These are phyloP conservation scores for Leptinotarsa rubiginosa DNA, from an alignment of 2,888 invertebrate species.

Conservation along the genomic window DNA sequence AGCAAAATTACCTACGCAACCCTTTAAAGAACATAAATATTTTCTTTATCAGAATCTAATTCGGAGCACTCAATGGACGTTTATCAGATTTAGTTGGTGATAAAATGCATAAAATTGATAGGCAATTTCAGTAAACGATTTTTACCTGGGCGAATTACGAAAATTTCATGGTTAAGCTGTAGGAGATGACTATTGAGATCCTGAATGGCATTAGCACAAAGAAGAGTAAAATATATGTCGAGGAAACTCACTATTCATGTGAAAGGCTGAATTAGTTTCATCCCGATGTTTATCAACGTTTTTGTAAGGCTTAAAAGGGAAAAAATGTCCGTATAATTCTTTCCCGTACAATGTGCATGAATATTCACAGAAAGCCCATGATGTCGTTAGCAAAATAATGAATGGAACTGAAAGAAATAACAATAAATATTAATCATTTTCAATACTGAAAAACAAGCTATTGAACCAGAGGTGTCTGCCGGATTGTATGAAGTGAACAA, in stretches of 20 bases:
- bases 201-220: neutral
- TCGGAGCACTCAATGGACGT: slow-evolving; percentile 29
- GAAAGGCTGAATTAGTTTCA: neutral
- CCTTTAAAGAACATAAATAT: slow-evolving; percentile 38
- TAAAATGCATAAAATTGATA: slow-evolving; percentile 18
- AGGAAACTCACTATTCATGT: neutral
- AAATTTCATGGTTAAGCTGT: neutral
- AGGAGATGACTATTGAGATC: neutral
- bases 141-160: slow-evolving; percentile 16
- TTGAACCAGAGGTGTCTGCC: neutral
- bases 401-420: too few species aligned
- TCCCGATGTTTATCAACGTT: neutral
- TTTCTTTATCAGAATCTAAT: slow-evolving; percentile 42
- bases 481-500: neutral
- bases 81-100: neutral
- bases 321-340: too few species aligned
- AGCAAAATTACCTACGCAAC: slow-evolving; percentile 39
- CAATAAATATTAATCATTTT: too few species aligned
- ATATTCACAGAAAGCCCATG: too few species aligned
- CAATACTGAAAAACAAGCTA: neutral
- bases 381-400: too few species aligned
- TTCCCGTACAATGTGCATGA: too few species aligned
- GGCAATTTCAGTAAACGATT: slow-evolving; percentile 7
- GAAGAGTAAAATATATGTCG: neutral
- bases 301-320: neutral